Conservation (phyloP, 53 echinoderm and acorn worm genomes). For the Antedon mediterranea region DNA sequence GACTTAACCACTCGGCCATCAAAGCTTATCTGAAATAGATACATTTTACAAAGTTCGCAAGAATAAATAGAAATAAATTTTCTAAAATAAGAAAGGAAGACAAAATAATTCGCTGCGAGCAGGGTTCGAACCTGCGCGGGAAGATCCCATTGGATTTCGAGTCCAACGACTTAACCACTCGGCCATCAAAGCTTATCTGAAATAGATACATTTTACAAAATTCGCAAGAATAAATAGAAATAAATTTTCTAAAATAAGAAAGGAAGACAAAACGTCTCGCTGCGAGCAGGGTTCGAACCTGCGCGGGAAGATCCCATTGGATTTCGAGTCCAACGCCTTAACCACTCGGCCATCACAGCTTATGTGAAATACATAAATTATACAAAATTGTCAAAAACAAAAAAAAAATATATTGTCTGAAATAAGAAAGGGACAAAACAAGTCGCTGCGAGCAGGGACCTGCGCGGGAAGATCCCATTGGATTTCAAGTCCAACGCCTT, state of each 20-base stretch:
- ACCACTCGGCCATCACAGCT: conserved; percentile 79
- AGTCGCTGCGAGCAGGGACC: conserved; percentile 93
- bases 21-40: too few species aligned
- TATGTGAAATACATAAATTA: too few species aligned
- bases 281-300: conserved; percentile 99
- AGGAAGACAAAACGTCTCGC: too few species aligned
- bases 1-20: conserved; percentile 99
- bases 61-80: too few species aligned
- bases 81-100: too few species aligned
- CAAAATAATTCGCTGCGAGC: conserved; percentile 14
- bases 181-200: conserved; percentile 14
- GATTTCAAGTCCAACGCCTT: conserved; percentile 36
- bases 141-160: conserved; percentile 36
- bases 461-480: conserved; percentile 35
- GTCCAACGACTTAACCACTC: conserved; percentile 43
- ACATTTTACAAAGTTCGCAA: too few species aligned
- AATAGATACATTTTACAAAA: too few species aligned
- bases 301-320: conserved; percentile 99
- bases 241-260: too few species aligned
- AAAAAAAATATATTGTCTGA: too few species aligned
- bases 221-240: too few species aligned
- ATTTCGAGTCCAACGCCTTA: conserved; percentile 99
- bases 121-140: conserved; percentile 37
- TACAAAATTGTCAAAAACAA: too few species aligned
- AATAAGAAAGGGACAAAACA: too few species aligned